A percentile compares a stretch with the other conserved stretches of the same genome.
phyloP scores from a whole-genome alignment of 2,113 vertebrate genomes.

The Ictidomys tridecemlineatus region DNA sequence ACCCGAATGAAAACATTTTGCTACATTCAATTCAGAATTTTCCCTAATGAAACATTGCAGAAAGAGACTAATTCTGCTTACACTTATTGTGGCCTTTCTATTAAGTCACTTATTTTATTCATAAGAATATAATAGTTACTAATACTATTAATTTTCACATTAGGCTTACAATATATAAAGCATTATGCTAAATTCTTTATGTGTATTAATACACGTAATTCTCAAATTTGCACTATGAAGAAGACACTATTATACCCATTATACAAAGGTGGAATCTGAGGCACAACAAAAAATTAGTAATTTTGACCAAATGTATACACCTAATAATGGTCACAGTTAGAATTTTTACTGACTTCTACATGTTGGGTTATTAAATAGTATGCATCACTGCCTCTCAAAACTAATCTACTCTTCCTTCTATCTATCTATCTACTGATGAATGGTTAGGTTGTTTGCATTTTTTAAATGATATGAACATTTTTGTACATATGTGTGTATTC shows the following conservation, averaged over 20 bases:
- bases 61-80: background rate
- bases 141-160: background rate
- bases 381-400: background rate
- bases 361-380: background rate
- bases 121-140: conserved; percentile 23
- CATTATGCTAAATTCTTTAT: background rate
- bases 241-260: background rate
- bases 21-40: background rate
- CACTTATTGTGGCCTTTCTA: background rate
- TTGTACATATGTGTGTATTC: background rate
- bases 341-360: background rate
- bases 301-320: background rate
- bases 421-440: background rate
- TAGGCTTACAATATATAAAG: background rate
- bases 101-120: background rate
- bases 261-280: background rate
- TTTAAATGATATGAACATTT: background rate
- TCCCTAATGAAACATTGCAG: background rate
- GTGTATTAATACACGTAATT: background rate
- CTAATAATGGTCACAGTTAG: background rate
- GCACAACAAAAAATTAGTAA: background rate
- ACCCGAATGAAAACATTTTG: background rate
- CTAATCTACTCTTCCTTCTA: background rate
- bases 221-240: background rate
- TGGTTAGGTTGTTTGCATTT: background rate